A percentile compares a stretch with the other conserved stretches of the same genome.
phyloP scores from a whole-genome alignment of 2,113 vertebrate species.

The Planiliza haematocheilus region DNA sequence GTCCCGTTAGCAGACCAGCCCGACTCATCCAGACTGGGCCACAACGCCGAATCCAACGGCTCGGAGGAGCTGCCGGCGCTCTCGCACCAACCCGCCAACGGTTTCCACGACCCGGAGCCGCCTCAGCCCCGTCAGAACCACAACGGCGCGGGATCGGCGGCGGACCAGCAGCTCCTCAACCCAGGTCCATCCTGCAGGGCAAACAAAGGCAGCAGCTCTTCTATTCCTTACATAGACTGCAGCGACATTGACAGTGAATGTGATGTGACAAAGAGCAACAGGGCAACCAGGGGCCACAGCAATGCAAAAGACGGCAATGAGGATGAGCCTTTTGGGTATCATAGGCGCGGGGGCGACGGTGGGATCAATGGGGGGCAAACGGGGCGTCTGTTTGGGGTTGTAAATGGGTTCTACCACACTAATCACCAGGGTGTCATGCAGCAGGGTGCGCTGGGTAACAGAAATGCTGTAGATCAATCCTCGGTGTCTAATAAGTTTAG shows the following conservation, averaged over 20 bases:
- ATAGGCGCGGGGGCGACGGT: slow-evolving; percentile 45
- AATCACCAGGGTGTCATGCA: slow-evolving; percentile 76
- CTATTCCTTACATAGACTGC: slow-evolving; percentile 98
- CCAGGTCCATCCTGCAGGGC: slow-evolving; percentile 97
- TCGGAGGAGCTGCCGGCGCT: slow-evolving; percentile 71
- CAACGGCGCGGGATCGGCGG: slow-evolving; percentile 68
- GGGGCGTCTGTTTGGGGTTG: slow-evolving; percentile 65
- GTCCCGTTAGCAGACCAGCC: slow-evolving; percentile 68
- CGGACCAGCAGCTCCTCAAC: slow-evolving; percentile 85
- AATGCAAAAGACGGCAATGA: slow-evolving; percentile 89
- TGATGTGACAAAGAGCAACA: slow-evolving; percentile 79
- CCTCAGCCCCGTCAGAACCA: slow-evolving; percentile 55
- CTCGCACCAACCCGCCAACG: slow-evolving; percentile 71
- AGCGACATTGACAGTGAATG: slow-evolving; percentile 97
- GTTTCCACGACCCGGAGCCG: slow-evolving; percentile 77
- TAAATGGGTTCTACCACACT: slow-evolving; percentile 82
- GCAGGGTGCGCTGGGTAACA: slow-evolving; percentile 78
- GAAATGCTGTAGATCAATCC: slow-evolving; percentile 80
- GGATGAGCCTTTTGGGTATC: slow-evolving; percentile 82
- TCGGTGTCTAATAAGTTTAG: slow-evolving; percentile 78
- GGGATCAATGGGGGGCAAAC: slow-evolving; percentile 42
- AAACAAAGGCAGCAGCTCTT: slow-evolving; percentile 92
- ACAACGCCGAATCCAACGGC: slow-evolving; percentile 71
- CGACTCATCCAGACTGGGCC: slow-evolving; percentile 75
- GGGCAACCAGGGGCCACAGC: slow-evolving; percentile 65